Percentiles rank a stretch among this genome's conserved stretches.
Conservation (phyloP, 1,140 invertebrate species). For the Drosophila nigromelanica region DNA sequence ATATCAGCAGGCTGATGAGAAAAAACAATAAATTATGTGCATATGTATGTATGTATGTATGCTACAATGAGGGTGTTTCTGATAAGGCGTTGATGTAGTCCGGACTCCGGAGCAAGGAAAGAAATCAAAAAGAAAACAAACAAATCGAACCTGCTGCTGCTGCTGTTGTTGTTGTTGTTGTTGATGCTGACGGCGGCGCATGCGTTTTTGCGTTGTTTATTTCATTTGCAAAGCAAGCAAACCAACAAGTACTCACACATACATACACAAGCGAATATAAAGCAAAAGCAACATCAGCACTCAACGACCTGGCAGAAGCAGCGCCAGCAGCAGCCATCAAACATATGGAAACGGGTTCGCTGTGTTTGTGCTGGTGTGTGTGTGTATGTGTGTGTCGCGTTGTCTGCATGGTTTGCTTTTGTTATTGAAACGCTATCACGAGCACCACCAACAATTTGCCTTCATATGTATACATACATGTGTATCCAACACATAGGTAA, state of each 20-base stretch:
- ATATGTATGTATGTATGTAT: conserved; percentile 6
- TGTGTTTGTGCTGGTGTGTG: conserved; percentile 22
- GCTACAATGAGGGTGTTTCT: conserved; percentile 10
- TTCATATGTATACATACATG: conserved; percentile 10
- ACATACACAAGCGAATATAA: conserved; percentile 48
- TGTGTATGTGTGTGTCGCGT: conserved; percentile 40
- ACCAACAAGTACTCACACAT: conserved; percentile 66
- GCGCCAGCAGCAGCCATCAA: conserved; percentile 42
- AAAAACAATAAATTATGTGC: conserved; percentile 10
- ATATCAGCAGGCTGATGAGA: conserved; percentile 16
- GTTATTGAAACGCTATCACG: conserved; percentile 71
- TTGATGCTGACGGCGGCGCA: conserved; percentile 65
- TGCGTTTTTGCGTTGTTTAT: conserved; percentile 57
- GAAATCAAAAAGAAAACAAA: conserved; percentile 49
- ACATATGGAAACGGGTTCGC: conserved; percentile 78
- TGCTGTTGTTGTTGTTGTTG: conserved; percentile 68
- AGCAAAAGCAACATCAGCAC: conserved; percentile 71
- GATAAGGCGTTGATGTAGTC: conserved; percentile 38
- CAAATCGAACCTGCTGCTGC: conserved; percentile 44
- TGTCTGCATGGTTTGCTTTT: conserved; percentile 63
- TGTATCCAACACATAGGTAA: conserved; percentile 11
- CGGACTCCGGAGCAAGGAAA: conserved; percentile 14
- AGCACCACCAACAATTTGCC: conserved; percentile 49
- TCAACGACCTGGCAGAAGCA: conserved; percentile 37
- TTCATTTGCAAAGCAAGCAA: conserved; percentile 56